Percentiles rank a stretch among this genome's conserved stretches.
phyloP scores from a whole-genome alignment of 2,113 vertebrate genomes.

The Aramus guarauna region DNA sequence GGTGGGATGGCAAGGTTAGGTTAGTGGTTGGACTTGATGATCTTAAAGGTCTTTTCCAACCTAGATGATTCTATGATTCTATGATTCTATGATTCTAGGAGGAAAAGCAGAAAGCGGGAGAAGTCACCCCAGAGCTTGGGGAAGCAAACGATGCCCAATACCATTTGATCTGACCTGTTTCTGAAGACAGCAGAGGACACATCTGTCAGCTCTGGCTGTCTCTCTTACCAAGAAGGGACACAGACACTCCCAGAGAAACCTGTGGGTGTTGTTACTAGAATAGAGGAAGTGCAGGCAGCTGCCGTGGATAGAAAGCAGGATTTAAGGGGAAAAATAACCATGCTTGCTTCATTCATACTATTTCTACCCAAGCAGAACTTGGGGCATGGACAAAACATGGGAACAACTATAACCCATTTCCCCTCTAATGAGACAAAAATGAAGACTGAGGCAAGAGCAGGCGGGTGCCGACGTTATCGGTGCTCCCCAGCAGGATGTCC shows the following conservation, averaged over 20 bases:
- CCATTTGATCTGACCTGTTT: neutral
- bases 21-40: too few relatives aligned
- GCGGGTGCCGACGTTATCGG: neutral
- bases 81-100: too few relatives aligned
- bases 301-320: neutral
- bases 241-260: neutral
- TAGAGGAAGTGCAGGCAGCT: neutral
- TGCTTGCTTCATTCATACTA: neutral
- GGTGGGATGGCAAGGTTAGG: too few relatives aligned
- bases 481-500: neutral
- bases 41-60: too few relatives aligned
- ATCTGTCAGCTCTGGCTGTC: neutral
- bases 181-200: neutral
- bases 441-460: neutral
- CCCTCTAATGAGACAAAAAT: neutral
- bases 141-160: neutral
- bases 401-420: neutral
- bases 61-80: too few relatives aligned
- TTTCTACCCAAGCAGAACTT: neutral
- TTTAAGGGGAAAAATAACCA: neutral
- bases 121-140: neutral
- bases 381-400: neutral
- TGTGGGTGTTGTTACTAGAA: neutral
- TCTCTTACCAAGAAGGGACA: neutral
- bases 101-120: constrained; percentile 3